Conservation (phyloP, 2,797 vertebrate genomes). For the Sciurus vulgaris region DNA sequence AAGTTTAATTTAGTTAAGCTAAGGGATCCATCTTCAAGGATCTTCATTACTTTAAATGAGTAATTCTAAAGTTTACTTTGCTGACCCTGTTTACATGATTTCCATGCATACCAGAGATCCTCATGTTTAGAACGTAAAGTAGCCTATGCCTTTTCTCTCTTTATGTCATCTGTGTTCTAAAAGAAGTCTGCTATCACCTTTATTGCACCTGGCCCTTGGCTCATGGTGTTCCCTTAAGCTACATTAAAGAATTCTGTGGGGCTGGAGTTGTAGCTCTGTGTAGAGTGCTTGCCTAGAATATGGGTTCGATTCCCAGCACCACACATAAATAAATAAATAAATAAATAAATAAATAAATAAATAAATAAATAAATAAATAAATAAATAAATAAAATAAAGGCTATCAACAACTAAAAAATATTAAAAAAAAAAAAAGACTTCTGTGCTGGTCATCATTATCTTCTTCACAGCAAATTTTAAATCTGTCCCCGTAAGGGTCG, state of each 20-base stretch:
- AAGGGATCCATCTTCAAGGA: background rate
- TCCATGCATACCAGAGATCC: background rate
- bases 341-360: no score
- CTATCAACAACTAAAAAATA: no score
- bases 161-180: background rate
- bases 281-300: no score
- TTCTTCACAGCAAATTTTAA: background rate
- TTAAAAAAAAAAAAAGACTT: background rate
- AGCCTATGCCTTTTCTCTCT: background rate
- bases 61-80: background rate
- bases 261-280: no score
- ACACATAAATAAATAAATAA: no score
- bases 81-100: background rate
- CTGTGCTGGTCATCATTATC: background rate
- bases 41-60: background rate
- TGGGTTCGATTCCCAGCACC: no score
- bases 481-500: background rate
- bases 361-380: no score
- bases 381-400: no score
- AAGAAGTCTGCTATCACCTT: background rate
- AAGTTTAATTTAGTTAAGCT: no score
- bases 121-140: background rate
- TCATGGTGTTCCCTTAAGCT: background rate
- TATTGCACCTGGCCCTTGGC: background rate
- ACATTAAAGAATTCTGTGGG: background rate